Percentiles rank a stretch among this genome's conserved stretches.
phyloP scores from a whole-genome alignment of 2,888 invertebrate genomes.

The Crocallis elinguaria region DNA sequence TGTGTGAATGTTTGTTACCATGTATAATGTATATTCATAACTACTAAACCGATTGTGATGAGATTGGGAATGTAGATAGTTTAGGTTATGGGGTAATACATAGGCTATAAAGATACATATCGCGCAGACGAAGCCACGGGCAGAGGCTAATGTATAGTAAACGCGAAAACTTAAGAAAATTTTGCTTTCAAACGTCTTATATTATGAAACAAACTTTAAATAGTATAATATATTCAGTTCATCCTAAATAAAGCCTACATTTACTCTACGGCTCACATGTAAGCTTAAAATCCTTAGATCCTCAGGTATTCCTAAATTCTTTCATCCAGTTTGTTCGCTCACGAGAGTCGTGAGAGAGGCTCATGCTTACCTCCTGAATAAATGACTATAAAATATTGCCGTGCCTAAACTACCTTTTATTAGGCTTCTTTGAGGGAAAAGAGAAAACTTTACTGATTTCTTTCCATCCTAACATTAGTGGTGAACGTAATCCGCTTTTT shows the following conservation, averaged over 20 bases:
- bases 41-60: no score
- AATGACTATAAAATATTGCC: constrained; percentile 47
- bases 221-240: not conserved
- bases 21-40: no score
- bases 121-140: no score
- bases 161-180: no score
- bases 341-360: constrained; percentile 27
- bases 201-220: no score
- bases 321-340: constrained; percentile 29
- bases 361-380: constrained; percentile 44
- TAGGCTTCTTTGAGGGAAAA: constrained; percentile 37
- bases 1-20: no score
- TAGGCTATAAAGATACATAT: no score
- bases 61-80: no score
- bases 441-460: constrained; percentile 39
- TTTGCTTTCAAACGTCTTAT: no score
- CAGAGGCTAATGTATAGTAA: no score
- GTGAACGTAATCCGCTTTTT: constrained; percentile 49
- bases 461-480: constrained; percentile 39
- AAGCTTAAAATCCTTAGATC: constrained; percentile 33
- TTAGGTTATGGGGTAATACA: no score
- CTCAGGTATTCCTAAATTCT: constrained; percentile 35
- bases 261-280: constrained; percentile 25
- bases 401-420: constrained; percentile 42
- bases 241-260: constrained; percentile 20